A percentile compares a stretch with the other conserved stretches of the same genome.
Conservation (phyloP, 2,888 invertebrate species). For the Bellardia pandia region DNA sequence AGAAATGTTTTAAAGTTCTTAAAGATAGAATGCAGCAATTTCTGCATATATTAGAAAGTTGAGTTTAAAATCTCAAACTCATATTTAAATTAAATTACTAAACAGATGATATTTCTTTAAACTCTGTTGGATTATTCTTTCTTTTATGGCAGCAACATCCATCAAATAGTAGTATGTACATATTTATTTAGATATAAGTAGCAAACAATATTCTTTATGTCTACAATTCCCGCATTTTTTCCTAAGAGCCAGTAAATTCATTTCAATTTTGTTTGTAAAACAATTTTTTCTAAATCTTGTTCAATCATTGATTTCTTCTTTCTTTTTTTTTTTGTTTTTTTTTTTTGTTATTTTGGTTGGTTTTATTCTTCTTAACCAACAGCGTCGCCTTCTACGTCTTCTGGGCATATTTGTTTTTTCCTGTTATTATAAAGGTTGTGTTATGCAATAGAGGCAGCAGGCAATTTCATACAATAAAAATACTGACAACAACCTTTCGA, state of each 20-base stretch:
- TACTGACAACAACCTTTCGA: conserved; percentile 59
- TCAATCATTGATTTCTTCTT: conserved; percentile 49
- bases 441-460: conserved; percentile 50
- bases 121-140: neutral
- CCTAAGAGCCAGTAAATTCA: conserved; percentile 46
- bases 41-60: too few species aligned
- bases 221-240: conserved; percentile 51
- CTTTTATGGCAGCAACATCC: neutral
- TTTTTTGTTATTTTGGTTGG: neutral
- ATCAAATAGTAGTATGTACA: neutral
- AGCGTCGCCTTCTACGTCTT: conserved; percentile 47
- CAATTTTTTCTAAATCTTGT: conserved; percentile 58
- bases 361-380: conserved; percentile 40
- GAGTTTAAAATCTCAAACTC: too few species aligned
- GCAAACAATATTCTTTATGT: conserved; percentile 62
- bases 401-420: conserved; percentile 37
- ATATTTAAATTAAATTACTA: too few species aligned
- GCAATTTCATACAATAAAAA: conserved; percentile 56
- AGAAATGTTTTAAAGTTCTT: neutral
- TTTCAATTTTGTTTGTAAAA: conserved; percentile 61
- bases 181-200: conserved; percentile 35
- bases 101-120: too few species aligned
- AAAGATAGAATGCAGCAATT: neutral
- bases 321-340: neutral
- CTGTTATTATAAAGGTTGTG: conserved; percentile 32